Conservation (phyloP, 2,888 invertebrate species). For the Troides oblongomaculatus region DNA sequence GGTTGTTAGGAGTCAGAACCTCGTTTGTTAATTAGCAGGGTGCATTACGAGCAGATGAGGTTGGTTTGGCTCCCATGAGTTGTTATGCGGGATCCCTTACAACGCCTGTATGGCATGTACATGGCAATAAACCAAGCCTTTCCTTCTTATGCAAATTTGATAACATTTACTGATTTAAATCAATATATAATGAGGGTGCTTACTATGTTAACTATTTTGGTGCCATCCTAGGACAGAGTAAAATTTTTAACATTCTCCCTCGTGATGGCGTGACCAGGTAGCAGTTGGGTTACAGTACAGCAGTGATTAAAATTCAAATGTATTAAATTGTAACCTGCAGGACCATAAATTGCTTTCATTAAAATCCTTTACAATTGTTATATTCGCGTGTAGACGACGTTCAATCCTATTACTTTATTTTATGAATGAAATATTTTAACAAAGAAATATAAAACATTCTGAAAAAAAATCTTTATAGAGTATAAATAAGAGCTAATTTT, state of each 20-base stretch:
- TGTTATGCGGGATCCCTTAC: no score
- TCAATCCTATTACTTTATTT: not conserved
- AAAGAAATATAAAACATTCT: not conserved
- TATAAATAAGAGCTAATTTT: no score
- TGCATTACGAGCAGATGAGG: no score
- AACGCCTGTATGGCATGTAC: no score
- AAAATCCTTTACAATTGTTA: not conserved
- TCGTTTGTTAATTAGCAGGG: no score
- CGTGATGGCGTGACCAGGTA: not conserved
- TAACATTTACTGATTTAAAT: not conserved
- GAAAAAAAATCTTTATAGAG: not conserved
- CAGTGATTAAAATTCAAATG: conserved; percentile 2
- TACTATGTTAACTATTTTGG: conserved; percentile 2
- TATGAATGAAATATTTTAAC: not conserved
- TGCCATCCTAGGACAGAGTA: not conserved
- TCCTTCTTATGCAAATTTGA: not conserved
- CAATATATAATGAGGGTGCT: not conserved
- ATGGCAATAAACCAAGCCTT: no score
- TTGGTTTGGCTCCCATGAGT: no score
- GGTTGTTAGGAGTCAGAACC: no score
- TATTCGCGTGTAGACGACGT: not conserved
- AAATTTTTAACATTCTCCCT: not conserved
- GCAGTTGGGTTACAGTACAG: not conserved
- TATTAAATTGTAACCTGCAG: not conserved
- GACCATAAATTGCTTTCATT: not conserved